Evolutionary conservation across 2,888 invertebrate species (phyloP).

Genomic region (Agrilus cyanescens): DNA sequence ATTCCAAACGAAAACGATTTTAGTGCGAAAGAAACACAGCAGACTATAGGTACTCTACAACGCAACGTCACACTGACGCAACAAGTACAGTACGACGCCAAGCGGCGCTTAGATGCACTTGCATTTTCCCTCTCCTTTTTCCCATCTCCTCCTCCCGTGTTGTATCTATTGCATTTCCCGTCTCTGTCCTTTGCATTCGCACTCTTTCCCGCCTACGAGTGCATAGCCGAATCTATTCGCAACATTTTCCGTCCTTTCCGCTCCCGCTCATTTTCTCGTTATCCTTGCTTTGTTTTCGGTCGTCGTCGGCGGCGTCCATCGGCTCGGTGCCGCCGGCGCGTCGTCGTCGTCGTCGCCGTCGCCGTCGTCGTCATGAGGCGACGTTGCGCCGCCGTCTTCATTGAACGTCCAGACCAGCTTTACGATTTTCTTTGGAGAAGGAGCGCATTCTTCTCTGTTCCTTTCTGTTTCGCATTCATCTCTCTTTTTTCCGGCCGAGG

Average conservation of each 20-base stretch:
- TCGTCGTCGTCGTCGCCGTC: no score
- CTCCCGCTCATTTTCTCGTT: conserved; percentile 1
- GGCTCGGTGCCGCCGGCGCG: no score
- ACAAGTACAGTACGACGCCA: conserved; percentile 38
- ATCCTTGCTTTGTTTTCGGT: conserved; percentile 7
- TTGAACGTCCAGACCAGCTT: background rate
- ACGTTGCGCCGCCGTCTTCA: conserved; percentile 8
- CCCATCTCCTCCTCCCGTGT: conserved; percentile 22
- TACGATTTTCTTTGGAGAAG: conserved; percentile 6
- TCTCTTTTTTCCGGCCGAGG: conserved; percentile 18
- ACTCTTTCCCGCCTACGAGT: conserved; percentile 15
- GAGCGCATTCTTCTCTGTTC: conserved; percentile 10
- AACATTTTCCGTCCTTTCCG: conserved; percentile 7
- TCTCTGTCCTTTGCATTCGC: conserved; percentile 21
- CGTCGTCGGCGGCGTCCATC: no score
- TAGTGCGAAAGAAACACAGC: background rate
- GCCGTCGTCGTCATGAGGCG: background rate
- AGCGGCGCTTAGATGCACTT: conserved; percentile 38
- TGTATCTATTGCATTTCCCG: conserved; percentile 19
- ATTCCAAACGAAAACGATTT: background rate
- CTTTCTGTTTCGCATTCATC: conserved; percentile 8
- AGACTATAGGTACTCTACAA: conserved; percentile 15
- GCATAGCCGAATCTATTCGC: conserved; percentile 10
- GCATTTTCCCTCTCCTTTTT: conserved; percentile 33
- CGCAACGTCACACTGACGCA: conserved; percentile 35